Percentiles rank a stretch among this genome's conserved stretches.
Evolutionary conservation across 1,140 invertebrate species (phyloP).

Genomic region (Parapsyche elsis): DNA sequence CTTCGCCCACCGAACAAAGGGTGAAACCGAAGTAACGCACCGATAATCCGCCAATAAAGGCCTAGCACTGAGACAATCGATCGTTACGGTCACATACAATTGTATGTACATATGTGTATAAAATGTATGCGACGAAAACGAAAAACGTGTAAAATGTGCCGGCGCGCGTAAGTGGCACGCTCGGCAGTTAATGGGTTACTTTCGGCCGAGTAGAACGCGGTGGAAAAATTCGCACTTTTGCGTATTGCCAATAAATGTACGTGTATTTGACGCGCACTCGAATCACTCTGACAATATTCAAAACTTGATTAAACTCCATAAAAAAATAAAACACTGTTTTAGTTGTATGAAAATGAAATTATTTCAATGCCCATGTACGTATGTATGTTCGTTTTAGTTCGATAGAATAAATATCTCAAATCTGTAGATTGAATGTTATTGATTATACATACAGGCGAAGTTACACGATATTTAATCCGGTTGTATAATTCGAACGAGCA

Average conservation of each 20-base stretch:
- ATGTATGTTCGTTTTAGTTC: no score
- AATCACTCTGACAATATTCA: no score
- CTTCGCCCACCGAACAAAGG: not conserved
- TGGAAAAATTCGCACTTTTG: no score
- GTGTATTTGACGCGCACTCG: no score
- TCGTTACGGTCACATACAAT: slow-evolving; percentile 5
- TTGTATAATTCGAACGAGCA: slow-evolving; percentile 18
- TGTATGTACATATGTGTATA: not conserved
- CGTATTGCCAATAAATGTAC: no score
- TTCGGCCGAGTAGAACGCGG: no score
- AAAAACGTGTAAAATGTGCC: slow-evolving; percentile 23
- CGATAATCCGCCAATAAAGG: not conserved
- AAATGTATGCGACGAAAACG: not conserved
- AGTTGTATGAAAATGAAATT: no score
- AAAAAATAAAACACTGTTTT: no score
- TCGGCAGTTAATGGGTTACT: not conserved
- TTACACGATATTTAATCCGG: slow-evolving; percentile 14
- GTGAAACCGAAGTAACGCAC: not conserved
- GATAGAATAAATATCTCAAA: no score
- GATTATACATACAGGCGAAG: not conserved
- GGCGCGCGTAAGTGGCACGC: not conserved
- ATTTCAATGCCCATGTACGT: no score
- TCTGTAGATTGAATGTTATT: no score
- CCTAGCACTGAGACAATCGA: not conserved
- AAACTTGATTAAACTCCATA: no score